These are phyloP conservation scores for Parapsyche elsis DNA, from an alignment of 1,140 invertebrate species.

Conservation along the genomic window DNA sequence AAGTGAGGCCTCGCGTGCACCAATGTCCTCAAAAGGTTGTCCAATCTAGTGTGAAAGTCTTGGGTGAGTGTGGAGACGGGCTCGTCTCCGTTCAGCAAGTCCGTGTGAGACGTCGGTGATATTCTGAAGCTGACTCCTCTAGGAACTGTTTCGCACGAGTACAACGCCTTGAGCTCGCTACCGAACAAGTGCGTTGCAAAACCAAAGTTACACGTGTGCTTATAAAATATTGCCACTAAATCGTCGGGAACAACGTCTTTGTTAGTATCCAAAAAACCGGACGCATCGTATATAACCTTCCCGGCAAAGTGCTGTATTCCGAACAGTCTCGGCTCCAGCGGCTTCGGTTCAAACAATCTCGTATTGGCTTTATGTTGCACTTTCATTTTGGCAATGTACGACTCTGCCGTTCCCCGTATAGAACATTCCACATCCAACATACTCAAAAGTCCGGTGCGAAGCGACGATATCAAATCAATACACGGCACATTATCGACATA, in stretches of 20 bases:
- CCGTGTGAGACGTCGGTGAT: conserved; percentile 89
- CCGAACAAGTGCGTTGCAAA: conserved; percentile 95
- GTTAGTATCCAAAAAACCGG: conserved; percentile 91
- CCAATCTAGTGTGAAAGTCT: conserved; percentile 93
- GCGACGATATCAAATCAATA: conserved; percentile 93
- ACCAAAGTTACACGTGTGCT: conserved; percentile 92
- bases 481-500: conserved; percentile 96
- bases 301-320: conserved; percentile 93
- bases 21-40: conserved; percentile 89
- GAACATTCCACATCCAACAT: conserved; percentile 95
- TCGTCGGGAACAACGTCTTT: conserved; percentile 93
- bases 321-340: conserved; percentile 83
- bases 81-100: conserved; percentile 87
- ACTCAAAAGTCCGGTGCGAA: conserved; percentile 89
- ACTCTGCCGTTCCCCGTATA: conserved; percentile 85
- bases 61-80: conserved; percentile 91
- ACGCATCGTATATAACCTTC: conserved; percentile 88
- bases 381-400: conserved; percentile 88
- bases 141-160: conserved; percentile 83
- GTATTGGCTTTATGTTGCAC: conserved; percentile 76
- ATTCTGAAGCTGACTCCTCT: conserved; percentile 88
- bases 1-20: conserved; percentile 95
- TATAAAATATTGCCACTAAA: conserved; percentile 91
- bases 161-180: conserved; percentile 88
- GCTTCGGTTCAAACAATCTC: conserved; percentile 78